Evolutionary conservation across 2,113 vertebrate species (phyloP), one percentile per base, ranked within the genome.

Genomic region (Dicentrarchus labrax): DNA sequence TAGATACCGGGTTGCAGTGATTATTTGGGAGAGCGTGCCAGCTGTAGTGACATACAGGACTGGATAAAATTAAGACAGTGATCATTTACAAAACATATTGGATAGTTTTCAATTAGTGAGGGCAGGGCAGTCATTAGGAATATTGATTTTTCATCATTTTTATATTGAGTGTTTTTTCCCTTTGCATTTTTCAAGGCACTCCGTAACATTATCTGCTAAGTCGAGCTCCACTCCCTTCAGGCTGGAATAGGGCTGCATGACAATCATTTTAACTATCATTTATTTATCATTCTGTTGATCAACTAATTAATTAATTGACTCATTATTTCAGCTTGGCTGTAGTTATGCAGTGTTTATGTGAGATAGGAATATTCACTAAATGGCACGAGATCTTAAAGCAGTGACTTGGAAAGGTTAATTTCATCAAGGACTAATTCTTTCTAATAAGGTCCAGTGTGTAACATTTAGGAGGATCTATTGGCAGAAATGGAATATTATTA

Each of bases 1-100:
- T 22, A 36, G 68, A 64, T 73, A 66, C 73, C 11, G 5, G 51
- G 24, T 70, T 70, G 65, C 13, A 66, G 71, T 60, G 70, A 84
- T 85, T 77, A 84, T 80, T 50, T 68, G 77, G 51, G 67, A 77
- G 72, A 21, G 16, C 36, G 43, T 13, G 51, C 45, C 61, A 64
- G 45, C 74, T 77, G 53, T 43, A 21, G 30, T 81, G 39, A 57
- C 39, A 74, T 11, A 43, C 53, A 68, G 43, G 6, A 48, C 68
- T 43, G 24, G 57, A 60, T 16, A 39, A 41, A 11, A 45, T 74
- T 53, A 8, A 65, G 57, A 66, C 54, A 1, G 50, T 73, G 30
- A 82, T 76, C 41, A 78, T 79, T 88, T 65, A 67, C 12, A 57
- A 48, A 74, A 53, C 10, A 43, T 70, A 13, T n/a, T 51, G 36